phyloP scores from a whole-genome alignment of 2,888 invertebrate species.

The Aspidapion aeneum region DNA sequence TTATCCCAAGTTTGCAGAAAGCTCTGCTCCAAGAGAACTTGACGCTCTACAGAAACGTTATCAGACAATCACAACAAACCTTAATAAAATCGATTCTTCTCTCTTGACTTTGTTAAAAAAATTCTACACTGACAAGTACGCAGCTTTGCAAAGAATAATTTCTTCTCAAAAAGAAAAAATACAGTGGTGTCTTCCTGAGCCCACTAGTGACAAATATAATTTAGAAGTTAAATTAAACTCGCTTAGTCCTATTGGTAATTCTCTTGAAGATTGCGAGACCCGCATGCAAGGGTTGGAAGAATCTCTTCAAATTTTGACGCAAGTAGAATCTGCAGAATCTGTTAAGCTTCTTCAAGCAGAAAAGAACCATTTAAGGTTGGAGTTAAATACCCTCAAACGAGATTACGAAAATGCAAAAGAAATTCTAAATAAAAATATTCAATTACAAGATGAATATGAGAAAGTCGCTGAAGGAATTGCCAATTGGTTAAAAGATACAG shows the following conservation, averaged over 20 bases:
- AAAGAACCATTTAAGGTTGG: conserved; percentile 64
- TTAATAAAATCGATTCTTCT: conserved; percentile 77
- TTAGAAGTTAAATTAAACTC: conserved; percentile 87
- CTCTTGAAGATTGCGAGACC: conserved; percentile 66
- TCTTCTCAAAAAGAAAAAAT: conserved; percentile 83
- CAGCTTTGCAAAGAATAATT: conserved; percentile 76
- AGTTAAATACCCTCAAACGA: conserved; percentile 66
- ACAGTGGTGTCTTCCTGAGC: conserved; percentile 87
- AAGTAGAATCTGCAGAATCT: conserved; percentile 70
- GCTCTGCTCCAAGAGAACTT: conserved; percentile 76
- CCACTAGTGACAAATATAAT: conserved; percentile 86
- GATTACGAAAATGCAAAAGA: conserved; percentile 66
- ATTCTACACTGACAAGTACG: conserved; percentile 80
- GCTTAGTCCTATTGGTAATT: conserved; percentile 69
- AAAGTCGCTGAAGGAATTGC: conserved; percentile 68
- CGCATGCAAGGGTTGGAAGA: conserved; percentile 66
- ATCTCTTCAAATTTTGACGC: conserved; percentile 66
- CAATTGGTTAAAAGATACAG: conserved; percentile 75
- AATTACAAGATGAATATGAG: conserved; percentile 80
- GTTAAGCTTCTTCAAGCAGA: conserved; percentile 65
- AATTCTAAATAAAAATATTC: conserved; percentile 66
- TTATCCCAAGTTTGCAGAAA: conserved; percentile 76
- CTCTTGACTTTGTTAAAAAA: conserved; percentile 81
- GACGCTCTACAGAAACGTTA: conserved; percentile 80
- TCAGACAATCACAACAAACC: conserved; percentile 72